Evolutionary conservation across 2,797 vertebrate species (phyloP), one percentile per base, ranked within the genome.

Genomic region (Masticophis lateralis): DNA sequence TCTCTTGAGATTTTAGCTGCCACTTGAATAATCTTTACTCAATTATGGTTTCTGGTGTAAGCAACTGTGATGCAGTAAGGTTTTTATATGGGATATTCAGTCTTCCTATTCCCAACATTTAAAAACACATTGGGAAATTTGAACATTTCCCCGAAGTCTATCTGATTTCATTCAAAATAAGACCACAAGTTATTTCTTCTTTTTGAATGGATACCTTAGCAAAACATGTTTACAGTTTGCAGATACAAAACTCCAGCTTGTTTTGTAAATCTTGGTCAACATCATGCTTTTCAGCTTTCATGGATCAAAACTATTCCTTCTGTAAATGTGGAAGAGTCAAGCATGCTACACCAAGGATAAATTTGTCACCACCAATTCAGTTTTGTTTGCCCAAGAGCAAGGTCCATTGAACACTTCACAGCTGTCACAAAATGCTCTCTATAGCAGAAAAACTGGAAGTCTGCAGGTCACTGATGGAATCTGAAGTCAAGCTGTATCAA

Each of bases 311-410:
- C 20, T 92, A 89, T 92, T 90, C 93, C 92, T 87, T 55, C 56
- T 28, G 18, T 22, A 18, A 0, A 0, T 91, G 22, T 47, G 89
- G 87, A 20, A 18, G 47, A 59, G 47, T 16, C 83, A 94, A 79
- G 88, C 90, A 89, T 89, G 56, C n/a, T 59, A 91, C 86, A 51
- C 2, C 0, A 87, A 16, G 86, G 87, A 57, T 91, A 60, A 89
- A 79, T 79, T n/a, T 4, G 2, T 94, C n/a, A 88, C 91, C 63
- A 92, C n/a, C n/a, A 66, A 5, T 8, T 92, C 88, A 91, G 74
- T 28, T 93, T 94, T 94, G 87, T 94, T 91, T 92, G 53, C 60
- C 57, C 51, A 95, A 0, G 93, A 92, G 55, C 95, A 94, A 96
- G 96, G 96, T 96, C 95, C 96, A 61, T 25, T 66, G 92, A 53